A percentile compares a stretch with the other conserved stretches of the same genome.
These are phyloP conservation scores for Xestobium rufovillosum DNA, from an alignment of 2,888 invertebrate species.

Conservation along the genomic window DNA sequence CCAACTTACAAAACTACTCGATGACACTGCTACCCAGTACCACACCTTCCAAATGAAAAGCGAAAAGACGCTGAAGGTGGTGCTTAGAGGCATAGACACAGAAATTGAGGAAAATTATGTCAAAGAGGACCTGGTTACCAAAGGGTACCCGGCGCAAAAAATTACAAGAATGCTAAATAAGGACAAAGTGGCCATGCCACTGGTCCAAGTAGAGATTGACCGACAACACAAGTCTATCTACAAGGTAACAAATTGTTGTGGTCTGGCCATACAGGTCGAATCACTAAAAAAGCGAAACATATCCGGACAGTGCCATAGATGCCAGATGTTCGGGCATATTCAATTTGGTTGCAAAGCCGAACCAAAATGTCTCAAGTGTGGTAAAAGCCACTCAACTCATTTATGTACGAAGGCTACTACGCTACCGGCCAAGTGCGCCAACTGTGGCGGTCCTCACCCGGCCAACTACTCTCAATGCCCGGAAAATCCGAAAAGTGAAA, in stretches of 20 bases:
- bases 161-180: too few species aligned
- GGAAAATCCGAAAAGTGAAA: not conserved
- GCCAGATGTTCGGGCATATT: not conserved
- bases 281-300: not conserved
- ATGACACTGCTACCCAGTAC: not conserved
- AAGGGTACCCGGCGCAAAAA: too few species aligned
- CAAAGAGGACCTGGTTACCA: too few species aligned
- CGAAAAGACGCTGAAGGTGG: constrained; percentile 1
- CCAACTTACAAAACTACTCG: not conserved
- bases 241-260: too few species aligned
- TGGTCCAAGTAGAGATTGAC: too few species aligned
- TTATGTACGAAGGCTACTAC: not conserved
- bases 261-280: too few species aligned
- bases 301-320: not conserved
- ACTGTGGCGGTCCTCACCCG: not conserved
- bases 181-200: too few species aligned
- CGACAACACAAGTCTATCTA: too few species aligned
- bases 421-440: not conserved
- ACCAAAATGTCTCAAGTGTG: not conserved
- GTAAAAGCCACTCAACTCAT: not conserved
- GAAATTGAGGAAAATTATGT: too few species aligned
- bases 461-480: not conserved
- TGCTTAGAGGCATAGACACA: too few species aligned
- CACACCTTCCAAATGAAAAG: constrained; percentile 1
- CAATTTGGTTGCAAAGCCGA: not conserved